Percentiles rank a stretch among this genome's conserved stretches.
Evolutionary conservation across 2,113 vertebrate genomes (phyloP).

Genomic region (Muntiacus reevesi): DNA sequence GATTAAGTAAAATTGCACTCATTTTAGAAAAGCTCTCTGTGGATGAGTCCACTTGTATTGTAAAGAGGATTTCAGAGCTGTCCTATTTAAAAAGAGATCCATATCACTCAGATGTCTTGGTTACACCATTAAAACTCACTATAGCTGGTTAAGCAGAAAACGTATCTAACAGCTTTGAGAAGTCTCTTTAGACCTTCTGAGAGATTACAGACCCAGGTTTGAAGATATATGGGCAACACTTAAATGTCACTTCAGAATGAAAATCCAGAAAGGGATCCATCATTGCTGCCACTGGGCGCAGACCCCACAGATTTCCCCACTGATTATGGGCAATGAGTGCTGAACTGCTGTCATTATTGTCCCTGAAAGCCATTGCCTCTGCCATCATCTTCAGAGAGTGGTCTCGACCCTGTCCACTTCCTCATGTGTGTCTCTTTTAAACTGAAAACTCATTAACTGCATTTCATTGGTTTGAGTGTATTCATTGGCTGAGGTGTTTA

Average conservation of each 20-base stretch:
- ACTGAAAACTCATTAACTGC: neutral
- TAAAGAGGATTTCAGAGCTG: neutral
- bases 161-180: neutral
- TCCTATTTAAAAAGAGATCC: neutral
- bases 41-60: neutral
- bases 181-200: neutral
- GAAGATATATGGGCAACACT: neutral
- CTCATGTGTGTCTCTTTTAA: neutral
- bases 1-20: neutral
- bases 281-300: neutral
- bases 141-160: neutral
- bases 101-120: neutral
- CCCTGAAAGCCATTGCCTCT: neutral
- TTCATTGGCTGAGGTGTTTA: neutral
- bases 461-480: neutral
- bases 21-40: conserved; percentile 1
- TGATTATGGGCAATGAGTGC: neutral
- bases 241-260: neutral
- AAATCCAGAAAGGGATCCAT: neutral
- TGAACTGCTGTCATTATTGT: neutral
- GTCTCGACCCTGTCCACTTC: neutral
- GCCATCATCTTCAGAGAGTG: neutral
- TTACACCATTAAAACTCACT: neutral
- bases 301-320: neutral
- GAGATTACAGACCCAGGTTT: neutral